A percentile compares a stretch with the other conserved stretches of the same genome.
phyloP scores from a whole-genome alignment of 2,113 vertebrate genomes.

The Leucosticte australis region DNA sequence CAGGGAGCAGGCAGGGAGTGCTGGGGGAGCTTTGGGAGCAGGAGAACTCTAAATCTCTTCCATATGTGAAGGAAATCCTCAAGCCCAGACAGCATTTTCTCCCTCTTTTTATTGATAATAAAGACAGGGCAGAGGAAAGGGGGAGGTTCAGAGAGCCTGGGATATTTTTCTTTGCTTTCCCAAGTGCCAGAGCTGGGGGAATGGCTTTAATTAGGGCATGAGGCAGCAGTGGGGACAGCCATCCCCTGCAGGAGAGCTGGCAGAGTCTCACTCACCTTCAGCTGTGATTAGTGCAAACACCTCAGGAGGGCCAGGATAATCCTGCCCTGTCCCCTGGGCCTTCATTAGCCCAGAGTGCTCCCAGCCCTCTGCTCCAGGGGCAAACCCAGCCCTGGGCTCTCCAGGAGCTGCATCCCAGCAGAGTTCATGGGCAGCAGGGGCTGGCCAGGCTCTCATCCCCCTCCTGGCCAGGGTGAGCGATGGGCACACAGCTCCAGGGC shows the following conservation, averaged over 20 bases:
- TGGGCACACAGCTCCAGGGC: not conserved
- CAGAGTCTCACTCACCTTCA: not conserved
- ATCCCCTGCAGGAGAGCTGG: not conserved
- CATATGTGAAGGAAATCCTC: conserved; percentile 70
- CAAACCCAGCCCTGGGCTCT: not conserved
- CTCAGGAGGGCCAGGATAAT: conserved; percentile 28
- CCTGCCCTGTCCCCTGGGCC: conserved; percentile 28
- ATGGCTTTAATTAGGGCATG: conserved; percentile 13
- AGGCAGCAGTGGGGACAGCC: not conserved
- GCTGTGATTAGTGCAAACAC: conserved; percentile 11
- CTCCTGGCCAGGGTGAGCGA: not conserved
- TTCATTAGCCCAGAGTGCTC: not conserved
- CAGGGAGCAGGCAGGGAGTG: not conserved
- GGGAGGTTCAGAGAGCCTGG: not conserved
- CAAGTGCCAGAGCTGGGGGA: not conserved
- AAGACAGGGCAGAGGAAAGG: conserved; percentile 23
- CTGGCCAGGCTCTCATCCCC: not conserved
- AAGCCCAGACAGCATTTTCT: conserved; percentile 50
- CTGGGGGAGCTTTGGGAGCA: not conserved
- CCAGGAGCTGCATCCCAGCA: not conserved
- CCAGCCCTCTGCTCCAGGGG: not conserved
- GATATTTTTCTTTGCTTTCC: not conserved
- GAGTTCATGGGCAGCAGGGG: not conserved
- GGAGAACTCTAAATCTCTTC: conserved; percentile 56
- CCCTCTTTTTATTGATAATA: conserved; percentile 55